Evolutionary conservation across 2,113 vertebrate species (phyloP), one percentile per base, ranked within the genome.

Genomic region (Protobothrops flavoviridis): DNA sequence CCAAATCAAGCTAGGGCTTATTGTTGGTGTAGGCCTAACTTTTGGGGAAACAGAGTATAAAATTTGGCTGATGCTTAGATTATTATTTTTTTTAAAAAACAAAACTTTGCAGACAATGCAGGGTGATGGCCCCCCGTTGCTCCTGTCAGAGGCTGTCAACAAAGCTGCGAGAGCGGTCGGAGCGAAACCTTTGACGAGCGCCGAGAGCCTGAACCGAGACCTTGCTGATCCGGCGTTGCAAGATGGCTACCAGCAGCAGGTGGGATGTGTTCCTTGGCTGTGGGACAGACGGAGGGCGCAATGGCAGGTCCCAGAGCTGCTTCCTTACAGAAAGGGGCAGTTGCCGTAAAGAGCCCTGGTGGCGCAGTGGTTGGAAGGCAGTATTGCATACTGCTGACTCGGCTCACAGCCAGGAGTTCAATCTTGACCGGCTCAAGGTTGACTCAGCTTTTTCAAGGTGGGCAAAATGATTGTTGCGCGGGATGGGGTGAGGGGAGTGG

Each of bases 171-270:
- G 98, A 96, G 97, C 97, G 15, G 98, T 97, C 0, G 98, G 98
- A 7, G 98, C 97, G 92, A 98, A 96, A 94, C 98, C 98, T 88
- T 95, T 98, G 94, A 98, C 98, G 5, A 97, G 98, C 88, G 88
- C 97, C 1, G 98, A 98, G 94, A 98, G 96, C 93, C 96, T 99
- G 91, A 98, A 97, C 96, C 97, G 97, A 24, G 98, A 99, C 61
- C 98, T 99, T 93, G 98, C 98, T 85, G 97, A 97, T 56, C 96
- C 98, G 88, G 98, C 98, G 64, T 95, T 98, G 92, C 98, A 98
- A 96, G 98, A 98, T 91, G 97, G 98, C 11, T 99, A 99, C 93
- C 97, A 98, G 93, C 98, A 99, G 88, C 99, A 98, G 98, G 99
- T 98, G 95, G 87, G 5, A 4, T 0, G n/a, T 20, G 4, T 10